Base-by-base conservation (phyloP, 2,888 invertebrate species). In the Platynereis dumerilii region DNA sequence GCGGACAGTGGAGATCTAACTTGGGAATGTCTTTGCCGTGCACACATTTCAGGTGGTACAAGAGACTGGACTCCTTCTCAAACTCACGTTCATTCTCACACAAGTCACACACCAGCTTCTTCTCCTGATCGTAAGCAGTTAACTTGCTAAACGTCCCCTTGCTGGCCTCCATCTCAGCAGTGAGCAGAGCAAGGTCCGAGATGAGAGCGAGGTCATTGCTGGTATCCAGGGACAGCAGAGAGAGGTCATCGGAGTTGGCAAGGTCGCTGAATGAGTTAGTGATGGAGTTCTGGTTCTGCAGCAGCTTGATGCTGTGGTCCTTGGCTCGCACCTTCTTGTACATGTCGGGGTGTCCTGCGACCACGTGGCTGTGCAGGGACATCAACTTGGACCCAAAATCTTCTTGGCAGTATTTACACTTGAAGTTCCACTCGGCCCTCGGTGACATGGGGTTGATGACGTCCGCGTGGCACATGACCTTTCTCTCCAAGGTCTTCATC, bases 401-500 rank as follows among this genome's bases (percentile, higher is more conserved):
- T 12, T 29, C 34, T 5, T 54, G 54, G 54, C 61, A 61, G 42
- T 61, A 61, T 10, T 61, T 61, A 54, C 61, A 61, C 17, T 26
- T 39, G 26, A 24, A 61, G 15, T 39, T 39, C 26, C 24, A 52
- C 39, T 61, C 54, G n/a, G 20, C 54, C n/a, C 39, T 29, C 15
- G 53, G 53, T 1, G 53, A 53, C n/a, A 39, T 39, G 44, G 48
- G 48, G 48, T 48, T 48, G 39, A 61, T 34, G n/a, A 54, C 39
- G n/a, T 48, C 39, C 1, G 61, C 48, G 55, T 61, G 61, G 34
- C 48, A 52, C 39, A 61, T 39, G 26, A 54, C 52, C 24, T 61
- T 61, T 17, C 39, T 53, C 61, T 61, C 61, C 42, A 61, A 26
- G n/a, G 61, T 61, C 61, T 42, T 61, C 61, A 5, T 52, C 61